phyloP scores from a whole-genome alignment of 2,888 invertebrate genomes.

The Zygaena filipendulae region DNA sequence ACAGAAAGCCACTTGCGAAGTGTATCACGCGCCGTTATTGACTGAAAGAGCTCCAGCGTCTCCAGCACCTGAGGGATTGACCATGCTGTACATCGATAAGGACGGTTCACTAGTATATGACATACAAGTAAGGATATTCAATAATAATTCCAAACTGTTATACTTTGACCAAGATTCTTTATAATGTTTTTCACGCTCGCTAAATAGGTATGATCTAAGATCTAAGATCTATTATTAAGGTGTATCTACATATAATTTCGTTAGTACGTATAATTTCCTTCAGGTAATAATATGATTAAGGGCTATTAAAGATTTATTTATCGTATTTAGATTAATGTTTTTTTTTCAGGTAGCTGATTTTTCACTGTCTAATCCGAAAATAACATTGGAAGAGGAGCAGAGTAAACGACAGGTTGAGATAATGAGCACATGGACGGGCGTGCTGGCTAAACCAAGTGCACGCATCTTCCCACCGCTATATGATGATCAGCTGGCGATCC shows the following conservation, averaged over 20 bases:
- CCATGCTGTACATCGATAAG: constrained; percentile 82
- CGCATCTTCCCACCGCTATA: constrained; percentile 86
- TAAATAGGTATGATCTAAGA: too few relatives aligned
- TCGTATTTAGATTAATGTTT: constrained; percentile 9
- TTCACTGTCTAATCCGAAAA: constrained; percentile 70
- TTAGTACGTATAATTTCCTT: too few relatives aligned
- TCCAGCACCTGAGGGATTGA: constrained; percentile 72
- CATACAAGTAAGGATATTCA: constrained; percentile 58
- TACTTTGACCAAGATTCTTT: too few relatives aligned
- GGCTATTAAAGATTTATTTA: too few relatives aligned
- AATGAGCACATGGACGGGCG: constrained; percentile 76
- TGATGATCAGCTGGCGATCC: constrained; percentile 82
- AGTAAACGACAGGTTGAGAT: constrained; percentile 81
- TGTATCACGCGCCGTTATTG: constrained; percentile 78
- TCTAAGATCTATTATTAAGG: too few relatives aligned
- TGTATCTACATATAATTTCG: too few relatives aligned
- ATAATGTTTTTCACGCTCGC: too few relatives aligned
- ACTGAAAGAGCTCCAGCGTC: constrained; percentile 56
- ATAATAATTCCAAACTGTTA: too few relatives aligned
- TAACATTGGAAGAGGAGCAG: constrained; percentile 78
- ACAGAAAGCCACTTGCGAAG: constrained; percentile 81
- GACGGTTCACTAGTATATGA: constrained; percentile 83
- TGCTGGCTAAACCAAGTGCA: constrained; percentile 80
- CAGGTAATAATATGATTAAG: too few relatives aligned
- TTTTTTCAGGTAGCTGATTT: constrained; percentile 70